phyloP scores from a whole-genome alignment of 2,113 vertebrate species.

The Bufo bufo region DNA sequence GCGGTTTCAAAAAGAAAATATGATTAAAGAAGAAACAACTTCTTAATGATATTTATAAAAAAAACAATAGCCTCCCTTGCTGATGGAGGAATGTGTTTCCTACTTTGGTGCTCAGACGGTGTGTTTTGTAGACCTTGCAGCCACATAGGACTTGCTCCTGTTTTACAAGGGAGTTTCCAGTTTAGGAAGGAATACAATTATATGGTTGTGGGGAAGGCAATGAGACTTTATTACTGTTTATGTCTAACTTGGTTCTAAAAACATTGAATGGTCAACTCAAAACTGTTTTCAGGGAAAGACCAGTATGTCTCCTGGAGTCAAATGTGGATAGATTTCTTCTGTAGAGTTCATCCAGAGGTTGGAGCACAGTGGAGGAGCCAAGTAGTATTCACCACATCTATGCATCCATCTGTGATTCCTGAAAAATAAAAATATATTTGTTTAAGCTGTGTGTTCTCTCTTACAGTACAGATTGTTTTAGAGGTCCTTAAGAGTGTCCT shows the following conservation, averaged over 20 bases:
- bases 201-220: slow-evolving; percentile 63
- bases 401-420: not conserved
- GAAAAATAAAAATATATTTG: not conserved
- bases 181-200: slow-evolving; percentile 74
- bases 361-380: slow-evolving; percentile 48
- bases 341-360: slow-evolving; percentile 63
- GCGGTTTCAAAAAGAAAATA: slow-evolving; percentile 25
- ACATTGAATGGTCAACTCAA: slow-evolving; percentile 53
- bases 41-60: slow-evolving; percentile 14
- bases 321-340: slow-evolving; percentile 56
- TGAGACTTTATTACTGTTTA: slow-evolving; percentile 73
- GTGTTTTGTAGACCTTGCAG: slow-evolving; percentile 26
- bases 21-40: slow-evolving; percentile 10
- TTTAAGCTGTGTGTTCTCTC: not conserved
- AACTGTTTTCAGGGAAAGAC: slow-evolving; percentile 57
- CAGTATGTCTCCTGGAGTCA: slow-evolving; percentile 56
- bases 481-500: not conserved
- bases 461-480: not conserved
- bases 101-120: slow-evolving; percentile 59
- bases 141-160: slow-evolving; percentile 62
- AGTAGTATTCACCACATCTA: slow-evolving; percentile 15
- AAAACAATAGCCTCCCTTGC: slow-evolving; percentile 44
- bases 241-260: slow-evolving; percentile 65
- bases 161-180: slow-evolving; percentile 72
- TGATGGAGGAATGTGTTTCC: slow-evolving; percentile 63